Percentiles rank a stretch among this genome's conserved stretches.
These are phyloP conservation scores for Rhysida immarginata DNA, from an alignment of 1,140 invertebrate genomes.

Conservation along the genomic window DNA sequence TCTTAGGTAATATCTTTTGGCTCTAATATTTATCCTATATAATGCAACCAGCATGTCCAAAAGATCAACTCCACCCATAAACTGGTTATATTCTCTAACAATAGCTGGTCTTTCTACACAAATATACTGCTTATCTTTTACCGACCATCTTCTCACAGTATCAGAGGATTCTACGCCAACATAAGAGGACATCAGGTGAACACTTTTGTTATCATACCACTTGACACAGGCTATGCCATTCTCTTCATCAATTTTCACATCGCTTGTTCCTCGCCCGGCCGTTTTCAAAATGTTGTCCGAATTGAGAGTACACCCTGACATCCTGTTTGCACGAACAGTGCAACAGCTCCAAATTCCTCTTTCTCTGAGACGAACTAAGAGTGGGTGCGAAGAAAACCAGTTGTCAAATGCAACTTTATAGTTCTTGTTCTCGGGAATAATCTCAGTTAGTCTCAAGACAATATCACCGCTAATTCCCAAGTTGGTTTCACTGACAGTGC, in stretches of 20 bases:
- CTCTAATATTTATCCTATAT: slow-evolving; percentile 20
- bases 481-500: slow-evolving; percentile 1
- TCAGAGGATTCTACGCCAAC: slow-evolving; percentile 21
- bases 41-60: slow-evolving; percentile 31
- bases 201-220: slow-evolving; percentile 32
- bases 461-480: not conserved
- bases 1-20: slow-evolving; percentile 19
- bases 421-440: slow-evolving; percentile 21
- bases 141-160: slow-evolving; percentile 21
- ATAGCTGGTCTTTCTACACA: slow-evolving; percentile 27
- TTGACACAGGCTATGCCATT: slow-evolving; percentile 23
- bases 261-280: slow-evolving; percentile 15
- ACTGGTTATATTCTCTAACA: slow-evolving; percentile 29
- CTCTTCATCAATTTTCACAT: slow-evolving; percentile 19
- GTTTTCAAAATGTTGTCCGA: slow-evolving; percentile 18
- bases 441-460: slow-evolving; percentile 23
- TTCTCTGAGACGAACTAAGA: slow-evolving; percentile 13
- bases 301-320: slow-evolving; percentile 22
- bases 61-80: slow-evolving; percentile 29
- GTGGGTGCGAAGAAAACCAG: slow-evolving; percentile 21
- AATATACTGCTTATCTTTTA: slow-evolving; percentile 20
- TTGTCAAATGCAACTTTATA: slow-evolving; percentile 28
- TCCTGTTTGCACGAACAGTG: slow-evolving; percentile 26
- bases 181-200: slow-evolving; percentile 29
- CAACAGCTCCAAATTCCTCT: slow-evolving; percentile 23